Conservation (phyloP, 2,888 invertebrate species). For the Cataglyphis altisquamis region DNA sequence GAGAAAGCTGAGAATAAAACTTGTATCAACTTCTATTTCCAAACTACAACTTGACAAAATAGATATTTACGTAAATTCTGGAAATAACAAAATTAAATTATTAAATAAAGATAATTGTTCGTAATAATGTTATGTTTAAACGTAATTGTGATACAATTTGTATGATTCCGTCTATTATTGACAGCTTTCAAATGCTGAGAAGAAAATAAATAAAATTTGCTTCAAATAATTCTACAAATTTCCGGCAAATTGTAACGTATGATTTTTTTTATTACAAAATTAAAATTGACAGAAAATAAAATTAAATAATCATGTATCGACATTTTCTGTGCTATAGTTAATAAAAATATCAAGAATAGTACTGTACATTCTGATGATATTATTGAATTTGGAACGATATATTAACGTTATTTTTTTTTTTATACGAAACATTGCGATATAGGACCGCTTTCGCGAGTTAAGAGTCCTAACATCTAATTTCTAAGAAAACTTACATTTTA, state of each 20-base stretch:
- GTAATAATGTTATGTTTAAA: constrained; percentile 26
- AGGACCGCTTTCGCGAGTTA: not conserved
- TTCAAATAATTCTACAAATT: constrained; percentile 2
- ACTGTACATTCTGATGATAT: not conserved
- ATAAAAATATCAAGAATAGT: not conserved
- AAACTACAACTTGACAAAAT: not conserved
- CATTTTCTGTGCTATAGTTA: not conserved
- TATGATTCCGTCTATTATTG: not conserved
- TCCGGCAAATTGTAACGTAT: not conserved
- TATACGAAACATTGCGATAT: not conserved
- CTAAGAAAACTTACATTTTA: constrained; percentile 41
- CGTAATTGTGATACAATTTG: constrained; percentile 8
- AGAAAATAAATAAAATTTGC: constrained; percentile 7
- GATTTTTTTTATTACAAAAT: not conserved
- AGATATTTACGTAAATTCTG: constrained; percentile 21
- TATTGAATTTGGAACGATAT: not conserved
- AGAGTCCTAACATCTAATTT: constrained; percentile 11
- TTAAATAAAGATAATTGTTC: constrained; percentile 25
- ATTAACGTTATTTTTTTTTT: too few species aligned
- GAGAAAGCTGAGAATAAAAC: not conserved
- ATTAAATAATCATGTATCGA: not conserved
- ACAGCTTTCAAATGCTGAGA: constrained; percentile 11
- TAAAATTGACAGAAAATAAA: not conserved
- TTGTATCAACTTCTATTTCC: constrained; percentile 10
- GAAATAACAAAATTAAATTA: not conserved